These are phyloP conservation scores for Solen grandis DNA, from an alignment of 1,140 invertebrate species.

Conservation along the genomic window DNA sequence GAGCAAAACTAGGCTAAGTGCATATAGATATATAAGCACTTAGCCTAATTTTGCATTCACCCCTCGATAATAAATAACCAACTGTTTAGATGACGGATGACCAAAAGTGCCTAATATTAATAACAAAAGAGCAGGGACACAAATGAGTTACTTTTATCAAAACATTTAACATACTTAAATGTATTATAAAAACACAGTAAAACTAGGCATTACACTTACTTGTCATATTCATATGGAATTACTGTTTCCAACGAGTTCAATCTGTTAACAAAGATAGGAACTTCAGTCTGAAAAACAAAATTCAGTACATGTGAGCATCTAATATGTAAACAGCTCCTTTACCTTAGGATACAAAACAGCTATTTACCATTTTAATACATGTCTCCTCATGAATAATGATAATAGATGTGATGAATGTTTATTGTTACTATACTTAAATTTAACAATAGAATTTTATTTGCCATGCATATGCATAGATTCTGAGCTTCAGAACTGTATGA, in stretches of 20 bases:
- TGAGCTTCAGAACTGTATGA: no score
- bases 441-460: neutral
- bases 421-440: neutral
- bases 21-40: no score
- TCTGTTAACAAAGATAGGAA: conserved; percentile 95
- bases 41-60: no score
- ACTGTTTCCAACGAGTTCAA: conserved; percentile 97
- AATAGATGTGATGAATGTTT: neutral
- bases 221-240: conserved; percentile 98
- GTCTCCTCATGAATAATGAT: neutral
- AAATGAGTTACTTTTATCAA: no score
- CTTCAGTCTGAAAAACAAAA: conserved; percentile 86
- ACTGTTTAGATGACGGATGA: no score
- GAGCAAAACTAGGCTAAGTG: no score
- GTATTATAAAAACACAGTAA: no score
- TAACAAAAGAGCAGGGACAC: no score
- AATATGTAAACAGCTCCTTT: neutral
- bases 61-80: no score
- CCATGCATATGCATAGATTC: neutral
- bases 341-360: neutral
- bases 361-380: neutral
- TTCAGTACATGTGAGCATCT: neutral
- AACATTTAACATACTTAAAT: no score
- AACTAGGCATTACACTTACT: conserved; percentile 83
- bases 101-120: no score